Base-by-base conservation (phyloP, 2,797 vertebrate genomes). In the Chanos chanos region DNA sequence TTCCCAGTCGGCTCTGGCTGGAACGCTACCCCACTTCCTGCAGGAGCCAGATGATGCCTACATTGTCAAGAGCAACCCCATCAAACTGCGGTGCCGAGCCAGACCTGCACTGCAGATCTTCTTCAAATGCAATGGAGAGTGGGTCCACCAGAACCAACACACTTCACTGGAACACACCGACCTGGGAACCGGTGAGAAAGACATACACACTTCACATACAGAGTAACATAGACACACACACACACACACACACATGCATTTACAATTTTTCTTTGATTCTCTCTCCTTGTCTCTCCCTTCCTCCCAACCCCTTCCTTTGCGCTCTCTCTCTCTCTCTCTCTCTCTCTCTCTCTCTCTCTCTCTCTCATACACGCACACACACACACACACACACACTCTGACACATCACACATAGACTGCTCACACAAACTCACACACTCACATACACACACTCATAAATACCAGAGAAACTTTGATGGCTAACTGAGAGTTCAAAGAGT, bases 71-170 rank as follows among this genome's bases (percentile, higher is more conserved):
- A 99, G 93, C 79, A 95, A 96, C 77, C 96, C 96, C 48, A 96
- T 99, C 72, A 92, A 93, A 67, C 85, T 98, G 43, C 89, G 82
- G 16, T 99, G 96, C 75, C 88, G 91, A 37, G 96, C 96, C 0
- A 86, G 86, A 51, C 96, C 96, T 0, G 96, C 96, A 1, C 93
- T 97, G 74, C 96, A 99, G 72, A 99, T 99, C 75, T 99, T 98
- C 87, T 99, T 99, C 85, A 99, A 99, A 81, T 99, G 96, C 82
- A 99, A 99, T 1, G 96, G 96, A 0, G 96, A 99, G 64, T 99
- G 96, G 96, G 96, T 99, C 50, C 96, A 99, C 64, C 96, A 99
- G 76, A 95, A 93, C 18, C 95, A 97, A 74, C 96, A 98, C 27
- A 77, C 91, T 66, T 91, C 93, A 0, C 91, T 92, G 64, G 96